These are phyloP conservation scores for Poicephalus meyeri DNA, from an alignment of 2,113 vertebrate genomes.

Conservation along the genomic window DNA sequence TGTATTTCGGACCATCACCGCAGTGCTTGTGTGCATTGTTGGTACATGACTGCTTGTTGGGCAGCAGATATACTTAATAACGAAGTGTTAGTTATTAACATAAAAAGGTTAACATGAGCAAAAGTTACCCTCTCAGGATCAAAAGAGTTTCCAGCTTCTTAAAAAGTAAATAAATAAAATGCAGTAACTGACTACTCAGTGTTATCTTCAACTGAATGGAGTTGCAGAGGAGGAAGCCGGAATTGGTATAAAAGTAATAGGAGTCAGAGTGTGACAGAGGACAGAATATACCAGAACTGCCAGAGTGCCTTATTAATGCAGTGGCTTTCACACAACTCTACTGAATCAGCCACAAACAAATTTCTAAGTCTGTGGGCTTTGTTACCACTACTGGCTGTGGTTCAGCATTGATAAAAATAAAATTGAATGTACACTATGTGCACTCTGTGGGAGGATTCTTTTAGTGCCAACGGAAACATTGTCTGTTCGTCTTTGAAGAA, in stretches of 20 bases:
- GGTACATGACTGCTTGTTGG: accelerated
- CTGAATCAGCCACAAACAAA: background rate
- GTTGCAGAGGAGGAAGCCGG: background rate
- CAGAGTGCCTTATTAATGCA: background rate
- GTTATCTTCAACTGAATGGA: background rate
- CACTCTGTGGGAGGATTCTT: constrained; percentile 23
- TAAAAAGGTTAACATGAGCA: background rate
- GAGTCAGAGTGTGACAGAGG: background rate
- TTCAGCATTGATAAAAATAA: constrained; percentile 25
- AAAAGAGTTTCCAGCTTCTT: background rate
- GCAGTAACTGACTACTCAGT: background rate
- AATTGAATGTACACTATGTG: background rate
- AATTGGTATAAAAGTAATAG: accelerated
- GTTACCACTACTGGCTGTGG: background rate
- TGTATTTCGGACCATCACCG: accelerated
- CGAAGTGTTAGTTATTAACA: background rate
- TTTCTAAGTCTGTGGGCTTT: background rate
- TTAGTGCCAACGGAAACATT: constrained; percentile 30
- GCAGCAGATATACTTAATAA: accelerated
- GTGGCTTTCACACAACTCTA: background rate
- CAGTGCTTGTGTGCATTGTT: accelerated
- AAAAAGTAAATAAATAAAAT: background rate
- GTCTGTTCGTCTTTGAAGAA: background rate
- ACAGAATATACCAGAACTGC: background rate
- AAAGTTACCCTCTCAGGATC: background rate